Conservation (phyloP, 2,888 invertebrate genomes). For the Pyrochroa serraticornis region DNA sequence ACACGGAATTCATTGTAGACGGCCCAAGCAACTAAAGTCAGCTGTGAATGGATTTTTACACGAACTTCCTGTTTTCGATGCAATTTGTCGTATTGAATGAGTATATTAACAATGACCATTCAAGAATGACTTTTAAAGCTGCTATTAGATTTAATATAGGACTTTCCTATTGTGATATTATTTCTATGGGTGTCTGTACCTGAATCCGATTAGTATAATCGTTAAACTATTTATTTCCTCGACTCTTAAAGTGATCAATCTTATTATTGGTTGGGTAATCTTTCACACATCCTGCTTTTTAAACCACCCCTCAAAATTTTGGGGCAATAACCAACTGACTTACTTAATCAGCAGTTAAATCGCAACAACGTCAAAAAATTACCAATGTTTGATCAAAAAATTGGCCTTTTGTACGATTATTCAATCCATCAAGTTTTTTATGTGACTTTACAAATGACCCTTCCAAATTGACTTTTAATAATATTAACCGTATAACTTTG, state of each 20-base stretch:
- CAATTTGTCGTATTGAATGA: constrained; percentile 58
- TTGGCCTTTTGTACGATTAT: background rate
- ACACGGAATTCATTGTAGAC: constrained; percentile 55
- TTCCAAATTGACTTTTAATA: constrained; percentile 23
- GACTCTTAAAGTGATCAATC: constrained; percentile 30
- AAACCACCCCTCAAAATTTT: constrained; percentile 10
- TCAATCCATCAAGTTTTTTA: constrained; percentile 2
- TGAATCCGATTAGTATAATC: constrained; percentile 50
- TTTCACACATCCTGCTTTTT: constrained; percentile 40
- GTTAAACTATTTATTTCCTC: constrained; percentile 46
- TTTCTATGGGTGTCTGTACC: constrained; percentile 42
- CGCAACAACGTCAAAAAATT: background rate
- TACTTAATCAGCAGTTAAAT: constrained; percentile 14
- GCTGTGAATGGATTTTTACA: constrained; percentile 55
- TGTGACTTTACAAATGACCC: constrained; percentile 20
- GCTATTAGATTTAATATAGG: constrained; percentile 58
- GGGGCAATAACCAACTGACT: background rate
- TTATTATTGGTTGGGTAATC: constrained; percentile 29
- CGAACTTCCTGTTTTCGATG: constrained; percentile 60
- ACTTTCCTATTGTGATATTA: constrained; percentile 35
- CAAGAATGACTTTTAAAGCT: constrained; percentile 56
- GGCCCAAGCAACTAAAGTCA: constrained; percentile 52
- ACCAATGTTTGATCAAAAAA: background rate
- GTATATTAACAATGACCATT: constrained; percentile 55
- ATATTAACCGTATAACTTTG: constrained; percentile 19